These are phyloP conservation scores for Brachionus angularis DNA, from an alignment of 1,140 invertebrate species.

Conservation along the genomic window DNA sequence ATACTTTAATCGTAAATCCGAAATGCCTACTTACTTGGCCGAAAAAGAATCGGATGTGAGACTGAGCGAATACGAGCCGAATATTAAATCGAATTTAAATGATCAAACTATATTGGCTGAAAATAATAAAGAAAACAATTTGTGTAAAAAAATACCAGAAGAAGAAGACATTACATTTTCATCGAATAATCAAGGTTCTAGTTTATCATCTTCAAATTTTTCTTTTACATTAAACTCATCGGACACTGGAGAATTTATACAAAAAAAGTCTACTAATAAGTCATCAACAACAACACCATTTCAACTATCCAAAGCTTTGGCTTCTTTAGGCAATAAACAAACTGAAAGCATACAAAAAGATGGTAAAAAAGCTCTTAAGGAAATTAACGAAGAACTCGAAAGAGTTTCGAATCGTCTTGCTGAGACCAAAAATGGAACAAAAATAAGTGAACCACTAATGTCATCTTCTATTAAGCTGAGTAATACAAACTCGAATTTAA, in stretches of 20 bases:
- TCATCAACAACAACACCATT: not conserved
- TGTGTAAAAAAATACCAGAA: not conserved
- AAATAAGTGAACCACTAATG: constrained; percentile 14
- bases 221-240: constrained; percentile 33
- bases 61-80: too few relatives aligned
- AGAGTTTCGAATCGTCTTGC: not conserved
- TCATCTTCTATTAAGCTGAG: constrained; percentile 18
- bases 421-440: not conserved
- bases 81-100: too few relatives aligned
- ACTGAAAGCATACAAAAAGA: too few relatives aligned
- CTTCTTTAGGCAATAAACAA: not conserved
- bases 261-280: not conserved
- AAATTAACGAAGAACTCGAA: constrained; percentile 36
- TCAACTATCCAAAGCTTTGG: not conserved
- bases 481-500: constrained; percentile 15
- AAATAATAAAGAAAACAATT: too few relatives aligned
- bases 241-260: constrained; percentile 31
- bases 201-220: constrained; percentile 8
- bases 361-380: constrained; percentile 15
- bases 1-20: constrained; percentile 12
- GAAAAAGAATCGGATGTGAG: constrained; percentile 12
- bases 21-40: constrained; percentile 13
- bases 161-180: constrained; percentile 39
- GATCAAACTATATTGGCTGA: too few relatives aligned
- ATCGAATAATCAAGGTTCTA: constrained; percentile 22